phyloP scores from a whole-genome alignment of 2,888 invertebrate species.

The Andrena hattorfiana region DNA sequence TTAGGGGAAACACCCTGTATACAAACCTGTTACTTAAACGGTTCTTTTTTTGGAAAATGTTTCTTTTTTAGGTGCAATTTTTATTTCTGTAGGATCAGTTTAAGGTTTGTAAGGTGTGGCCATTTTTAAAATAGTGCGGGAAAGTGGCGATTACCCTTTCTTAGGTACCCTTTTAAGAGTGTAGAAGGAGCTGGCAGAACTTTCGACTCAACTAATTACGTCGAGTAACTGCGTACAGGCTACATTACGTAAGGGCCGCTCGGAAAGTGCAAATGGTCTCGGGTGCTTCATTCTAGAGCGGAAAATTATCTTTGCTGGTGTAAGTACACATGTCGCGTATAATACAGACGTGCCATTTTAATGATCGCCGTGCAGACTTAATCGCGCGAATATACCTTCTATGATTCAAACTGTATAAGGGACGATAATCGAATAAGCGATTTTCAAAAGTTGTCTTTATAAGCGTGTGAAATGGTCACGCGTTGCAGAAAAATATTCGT shows the following conservation, averaged over 20 bases:
- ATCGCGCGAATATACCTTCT: background rate
- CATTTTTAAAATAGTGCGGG: background rate
- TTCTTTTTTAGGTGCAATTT: too few relatives aligned
- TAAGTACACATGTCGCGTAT: background rate
- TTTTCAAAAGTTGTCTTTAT: too few relatives aligned
- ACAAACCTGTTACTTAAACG: too few relatives aligned
- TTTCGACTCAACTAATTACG: constrained; percentile 38
- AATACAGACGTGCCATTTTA: constrained; percentile 3
- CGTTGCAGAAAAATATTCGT: too few relatives aligned
- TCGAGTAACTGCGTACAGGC: constrained; percentile 33
- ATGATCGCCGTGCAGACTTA: constrained; percentile 4
- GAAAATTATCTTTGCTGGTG: constrained; percentile 41
- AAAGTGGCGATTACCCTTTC: constrained; percentile 12
- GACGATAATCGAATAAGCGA: too few relatives aligned
- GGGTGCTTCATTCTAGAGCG: constrained; percentile 41
- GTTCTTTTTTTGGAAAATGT: too few relatives aligned
- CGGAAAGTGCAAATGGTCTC: constrained; percentile 30
- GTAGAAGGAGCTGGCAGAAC: constrained; percentile 17
- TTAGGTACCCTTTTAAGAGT: constrained; percentile 30
- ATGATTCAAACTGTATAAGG: background rate
- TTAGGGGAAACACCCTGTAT: too few relatives aligned
- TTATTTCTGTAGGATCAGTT: too few relatives aligned
- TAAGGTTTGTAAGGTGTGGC: too few relatives aligned
- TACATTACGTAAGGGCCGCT: constrained; percentile 35
- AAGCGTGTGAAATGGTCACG: too few relatives aligned